Conservation (phyloP, 2,797 vertebrate genomes). For the Poecilia picta region DNA sequence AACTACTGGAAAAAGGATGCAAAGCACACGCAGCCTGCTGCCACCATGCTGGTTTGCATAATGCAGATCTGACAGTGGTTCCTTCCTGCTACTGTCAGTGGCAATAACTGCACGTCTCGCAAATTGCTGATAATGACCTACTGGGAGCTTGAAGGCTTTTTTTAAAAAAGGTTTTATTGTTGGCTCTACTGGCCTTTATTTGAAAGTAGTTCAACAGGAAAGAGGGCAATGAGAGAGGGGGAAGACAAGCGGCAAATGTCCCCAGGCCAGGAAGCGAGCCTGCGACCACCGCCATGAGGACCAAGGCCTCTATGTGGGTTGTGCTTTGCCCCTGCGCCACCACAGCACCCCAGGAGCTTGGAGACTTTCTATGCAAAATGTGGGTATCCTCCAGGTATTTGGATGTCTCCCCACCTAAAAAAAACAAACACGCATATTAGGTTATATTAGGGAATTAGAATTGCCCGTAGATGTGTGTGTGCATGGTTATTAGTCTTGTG, state of each 20-base stretch:
- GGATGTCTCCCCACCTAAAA: background rate
- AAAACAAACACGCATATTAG: background rate
- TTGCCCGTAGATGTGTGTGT: background rate
- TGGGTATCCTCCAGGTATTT: background rate
- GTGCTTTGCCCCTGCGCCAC: too few species aligned
- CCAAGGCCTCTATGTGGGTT: too few species aligned
- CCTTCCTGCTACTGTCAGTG: constrained; percentile 54
- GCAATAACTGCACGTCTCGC: constrained; percentile 14
- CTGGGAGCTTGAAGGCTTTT: background rate
- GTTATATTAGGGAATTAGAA: background rate
- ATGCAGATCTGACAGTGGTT: constrained; percentile 55
- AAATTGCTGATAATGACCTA: constrained; percentile 9
- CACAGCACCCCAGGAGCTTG: background rate
- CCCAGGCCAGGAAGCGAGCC: too few species aligned
- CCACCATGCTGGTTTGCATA: constrained; percentile 59
- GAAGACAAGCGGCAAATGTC: too few species aligned
- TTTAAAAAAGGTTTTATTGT: too few species aligned
- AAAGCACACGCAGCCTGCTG: constrained; percentile 39
- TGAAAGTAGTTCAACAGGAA: too few species aligned
- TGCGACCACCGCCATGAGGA: too few species aligned
- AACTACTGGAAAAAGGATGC: constrained; percentile 47
- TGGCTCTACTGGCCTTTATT: too few species aligned
- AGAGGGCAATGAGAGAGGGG: too few species aligned
- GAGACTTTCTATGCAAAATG: background rate
- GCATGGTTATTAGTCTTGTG: background rate